phyloP scores from a whole-genome alignment of 2,888 invertebrate genomes.

The Camponotus fellah region DNA sequence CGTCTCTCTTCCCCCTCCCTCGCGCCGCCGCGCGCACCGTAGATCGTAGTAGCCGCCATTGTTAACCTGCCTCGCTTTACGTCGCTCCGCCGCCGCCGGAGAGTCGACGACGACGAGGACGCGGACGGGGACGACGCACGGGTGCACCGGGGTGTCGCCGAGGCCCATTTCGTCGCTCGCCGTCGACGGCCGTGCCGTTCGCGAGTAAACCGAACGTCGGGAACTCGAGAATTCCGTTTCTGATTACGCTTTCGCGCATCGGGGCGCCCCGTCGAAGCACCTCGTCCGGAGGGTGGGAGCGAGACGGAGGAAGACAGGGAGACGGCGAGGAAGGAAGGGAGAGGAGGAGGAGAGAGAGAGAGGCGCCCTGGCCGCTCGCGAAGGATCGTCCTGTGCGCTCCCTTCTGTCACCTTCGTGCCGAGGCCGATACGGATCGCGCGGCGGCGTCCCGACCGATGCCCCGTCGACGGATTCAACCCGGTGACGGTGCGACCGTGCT shows the following conservation, averaged over 20 bases:
- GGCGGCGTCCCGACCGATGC: slow-evolving; percentile 40
- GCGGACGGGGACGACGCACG: slow-evolving; percentile 24
- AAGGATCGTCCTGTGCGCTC: slow-evolving; percentile 51
- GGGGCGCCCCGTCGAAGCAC: slow-evolving; percentile 42
- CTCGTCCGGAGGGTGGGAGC: slow-evolving; percentile 18
- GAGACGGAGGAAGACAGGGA: background rate
- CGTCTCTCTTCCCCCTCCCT: background rate
- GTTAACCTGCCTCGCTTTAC: slow-evolving; percentile 23
- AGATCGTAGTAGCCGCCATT: slow-evolving; percentile 29
- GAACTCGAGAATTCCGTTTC: slow-evolving; percentile 23
- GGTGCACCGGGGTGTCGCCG: slow-evolving; percentile 29
- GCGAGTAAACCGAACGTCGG: background rate
- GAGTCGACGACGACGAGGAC: slow-evolving; percentile 34
- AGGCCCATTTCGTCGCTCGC: slow-evolving; percentile 9
- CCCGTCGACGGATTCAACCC: slow-evolving; percentile 49
- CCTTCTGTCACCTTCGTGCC: slow-evolving; percentile 47
- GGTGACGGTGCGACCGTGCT: slow-evolving; percentile 49
- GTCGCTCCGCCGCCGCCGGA: slow-evolving; percentile 20
- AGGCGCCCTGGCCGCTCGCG: slow-evolving; percentile 43
- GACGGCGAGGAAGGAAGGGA: background rate
- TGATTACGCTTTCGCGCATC: slow-evolving; percentile 33
- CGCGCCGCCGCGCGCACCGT: background rate
- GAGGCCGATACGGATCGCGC: slow-evolving; percentile 43
- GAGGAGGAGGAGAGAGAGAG: background rate
- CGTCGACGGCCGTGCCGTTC: background rate